A percentile compares a stretch with the other conserved stretches of the same genome.
phyloP scores from a whole-genome alignment of 2,113 vertebrate genomes.

The Caloenas nicobarica region DNA sequence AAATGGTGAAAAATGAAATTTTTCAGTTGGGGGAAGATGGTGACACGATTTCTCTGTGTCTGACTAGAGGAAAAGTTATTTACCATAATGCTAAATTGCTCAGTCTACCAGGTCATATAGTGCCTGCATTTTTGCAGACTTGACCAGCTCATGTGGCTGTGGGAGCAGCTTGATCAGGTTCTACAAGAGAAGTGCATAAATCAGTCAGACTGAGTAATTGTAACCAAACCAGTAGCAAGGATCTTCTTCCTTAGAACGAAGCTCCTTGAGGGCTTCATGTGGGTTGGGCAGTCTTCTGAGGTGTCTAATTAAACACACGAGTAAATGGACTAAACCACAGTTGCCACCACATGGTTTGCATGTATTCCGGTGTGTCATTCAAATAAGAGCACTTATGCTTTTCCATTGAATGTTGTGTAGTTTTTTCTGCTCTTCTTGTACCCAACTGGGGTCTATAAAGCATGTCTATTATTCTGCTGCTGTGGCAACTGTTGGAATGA shows the following conservation, averaged over 20 bases:
- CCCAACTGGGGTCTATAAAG: not conserved
- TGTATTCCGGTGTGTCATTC: not conserved
- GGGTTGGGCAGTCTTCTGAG: not conserved
- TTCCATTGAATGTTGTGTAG: not conserved
- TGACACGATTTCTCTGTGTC: too few relatives aligned
- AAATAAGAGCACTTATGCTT: not conserved
- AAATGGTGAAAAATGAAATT: too few relatives aligned
- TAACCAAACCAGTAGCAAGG: not conserved
- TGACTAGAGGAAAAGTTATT: slow-evolving; percentile 36
- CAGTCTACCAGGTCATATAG: slow-evolving; percentile 87
- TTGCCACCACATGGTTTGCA: not conserved
- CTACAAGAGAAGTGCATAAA: slow-evolving; percentile 57
- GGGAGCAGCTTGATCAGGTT: slow-evolving; percentile 89
- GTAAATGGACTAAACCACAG: not conserved
- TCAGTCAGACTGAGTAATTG: not conserved
- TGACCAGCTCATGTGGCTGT: slow-evolving; percentile 72
- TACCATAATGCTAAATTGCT: slow-evolving; percentile 92
- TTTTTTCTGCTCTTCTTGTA: not conserved
- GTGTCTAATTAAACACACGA: not conserved
- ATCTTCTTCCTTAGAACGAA: not conserved
- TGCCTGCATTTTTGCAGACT: slow-evolving; percentile 83
- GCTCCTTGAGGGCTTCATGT: not conserved
- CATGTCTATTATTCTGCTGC: not conserved
- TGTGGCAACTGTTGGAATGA: not conserved
- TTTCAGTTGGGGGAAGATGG: too few relatives aligned